A percentile compares a stretch with the other conserved stretches of the same genome.
Conservation (phyloP, 2,888 invertebrate species). For the Andrena fulva region DNA sequence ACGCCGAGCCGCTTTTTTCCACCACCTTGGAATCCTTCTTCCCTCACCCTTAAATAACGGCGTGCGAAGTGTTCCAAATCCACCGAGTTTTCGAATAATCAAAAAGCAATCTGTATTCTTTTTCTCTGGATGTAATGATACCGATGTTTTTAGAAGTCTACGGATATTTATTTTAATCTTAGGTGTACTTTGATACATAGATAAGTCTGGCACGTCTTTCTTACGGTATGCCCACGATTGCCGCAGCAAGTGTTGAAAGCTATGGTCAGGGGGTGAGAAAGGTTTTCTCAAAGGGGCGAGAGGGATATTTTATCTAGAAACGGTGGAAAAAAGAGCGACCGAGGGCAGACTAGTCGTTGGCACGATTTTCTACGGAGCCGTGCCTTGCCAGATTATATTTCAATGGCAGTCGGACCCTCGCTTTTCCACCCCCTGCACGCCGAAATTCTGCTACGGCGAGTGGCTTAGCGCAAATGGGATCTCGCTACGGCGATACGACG, state of each 20-base stretch:
- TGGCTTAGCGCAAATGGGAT: constrained; percentile 66
- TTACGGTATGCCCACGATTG: no score
- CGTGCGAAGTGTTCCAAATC: not conserved
- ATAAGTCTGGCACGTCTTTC: no score
- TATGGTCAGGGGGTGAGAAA: not conserved
- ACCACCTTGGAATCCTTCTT: not conserved
- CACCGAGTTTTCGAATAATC: not conserved
- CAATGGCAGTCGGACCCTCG: constrained; percentile 45
- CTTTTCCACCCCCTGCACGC: constrained; percentile 15
- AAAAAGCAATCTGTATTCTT: not conserved
- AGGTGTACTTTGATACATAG: no score
- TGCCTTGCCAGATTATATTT: constrained; percentile 59
- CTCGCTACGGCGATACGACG: constrained; percentile 32
- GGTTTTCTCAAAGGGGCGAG: not conserved
- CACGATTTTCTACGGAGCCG: constrained; percentile 60
- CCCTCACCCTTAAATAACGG: not conserved
- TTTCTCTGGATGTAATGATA: not conserved
- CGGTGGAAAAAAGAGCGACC: constrained; percentile 8
- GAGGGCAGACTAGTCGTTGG: constrained; percentile 65
- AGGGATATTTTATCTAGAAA: not conserved
- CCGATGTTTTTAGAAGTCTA: not conserved
- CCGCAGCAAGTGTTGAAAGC: not conserved
- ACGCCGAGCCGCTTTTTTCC: constrained; percentile 4
- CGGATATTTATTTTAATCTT: no score
- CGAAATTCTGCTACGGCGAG: constrained; percentile 43